Base-by-base conservation (phyloP, 1,140 invertebrate genomes). In the Protaetia brevitarsis region DNA sequence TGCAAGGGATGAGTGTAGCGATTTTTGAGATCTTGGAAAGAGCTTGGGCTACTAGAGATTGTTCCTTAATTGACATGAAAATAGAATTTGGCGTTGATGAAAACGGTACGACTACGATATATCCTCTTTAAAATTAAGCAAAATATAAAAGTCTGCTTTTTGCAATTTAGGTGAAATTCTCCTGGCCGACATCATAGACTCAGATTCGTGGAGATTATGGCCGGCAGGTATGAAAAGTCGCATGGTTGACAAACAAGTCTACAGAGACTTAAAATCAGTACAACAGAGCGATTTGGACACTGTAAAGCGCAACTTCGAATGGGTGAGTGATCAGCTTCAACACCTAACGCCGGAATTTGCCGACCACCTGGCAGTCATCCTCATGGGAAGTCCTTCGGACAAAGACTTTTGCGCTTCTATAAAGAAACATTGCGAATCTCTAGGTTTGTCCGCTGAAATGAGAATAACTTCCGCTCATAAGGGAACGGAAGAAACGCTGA, bases 221-320 rank as follows among this genome's bases (percentile, higher is more conserved):
- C 97, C 96, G 2, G 87, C 90, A 34, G 96, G 96, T 6, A 96
- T 99, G 75, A 95, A 96, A 73, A 83, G 94, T 66, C 80, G 98
- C 31, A 98, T 98, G 95, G 95, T 98, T 69, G 97, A 99, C 79
- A 99, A 99, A 80, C 96, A 99, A 83, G 94, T 98, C 0, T 99
- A 99, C 80, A 86, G 97, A 67, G 95, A 99, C 79, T 79, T 98
- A 2, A 81, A 87, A 5, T 86, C 81, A 0, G 96, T 98, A 0
- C 98, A 95, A 0, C 80, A 87, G 58, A 87, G 88, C 29, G 94
- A 94, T 73, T 80, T 99, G 59, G 88, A 94, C 67, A 87, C 86
- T 0, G 92, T 99, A 0, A 97, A 97, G 78, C 83, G 88, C 8
- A 99, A 99, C 80, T 99, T 98, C 79, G 84, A 90, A 71, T 97